Percentiles rank a stretch among this genome's conserved stretches.
phyloP scores from a whole-genome alignment of 2,113 vertebrate species.

The Semicossyphus pulcher region DNA sequence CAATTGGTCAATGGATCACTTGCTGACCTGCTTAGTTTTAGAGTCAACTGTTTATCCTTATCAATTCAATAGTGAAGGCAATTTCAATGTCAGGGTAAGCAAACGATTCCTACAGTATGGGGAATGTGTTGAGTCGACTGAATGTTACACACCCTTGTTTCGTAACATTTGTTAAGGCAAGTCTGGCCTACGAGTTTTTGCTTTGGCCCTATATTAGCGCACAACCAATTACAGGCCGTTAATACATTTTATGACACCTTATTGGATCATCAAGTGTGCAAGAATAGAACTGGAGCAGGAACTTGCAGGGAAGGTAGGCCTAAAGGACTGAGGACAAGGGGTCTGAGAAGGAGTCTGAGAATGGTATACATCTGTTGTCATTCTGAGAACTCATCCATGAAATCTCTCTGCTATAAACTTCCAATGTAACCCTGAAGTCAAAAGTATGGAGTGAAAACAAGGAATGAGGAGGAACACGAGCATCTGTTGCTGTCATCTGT shows the following conservation, averaged over 20 bases:
- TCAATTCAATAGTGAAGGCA: background rate
- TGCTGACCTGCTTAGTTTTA: too few species aligned
- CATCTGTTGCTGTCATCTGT: constrained; percentile 50
- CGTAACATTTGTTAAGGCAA: background rate
- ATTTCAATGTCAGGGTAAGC: too few species aligned
- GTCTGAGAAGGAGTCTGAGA: too few species aligned
- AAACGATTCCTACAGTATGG: background rate
- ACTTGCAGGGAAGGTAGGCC: background rate
- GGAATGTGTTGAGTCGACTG: background rate
- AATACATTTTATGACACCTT: constrained; percentile 9
- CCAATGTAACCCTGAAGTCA: constrained; percentile 78
- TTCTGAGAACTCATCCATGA: background rate
- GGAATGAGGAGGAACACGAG: constrained; percentile 41
- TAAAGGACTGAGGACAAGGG: background rate
- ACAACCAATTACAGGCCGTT: background rate
- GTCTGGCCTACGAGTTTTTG: constrained; percentile 7
- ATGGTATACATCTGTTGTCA: background rate
- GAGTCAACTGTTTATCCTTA: background rate
- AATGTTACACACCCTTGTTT: background rate
- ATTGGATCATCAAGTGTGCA: constrained; percentile 12
- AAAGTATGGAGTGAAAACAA: constrained; percentile 36
- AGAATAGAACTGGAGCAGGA: constrained; percentile 27
- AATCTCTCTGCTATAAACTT: constrained; percentile 69
- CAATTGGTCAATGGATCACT: fast-evolving
- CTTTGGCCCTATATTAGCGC: background rate